Evolutionary conservation across 2,113 vertebrate genomes (phyloP), one percentile per base, ranked within the genome.

Genomic region (Clarias batrachus): DNA sequence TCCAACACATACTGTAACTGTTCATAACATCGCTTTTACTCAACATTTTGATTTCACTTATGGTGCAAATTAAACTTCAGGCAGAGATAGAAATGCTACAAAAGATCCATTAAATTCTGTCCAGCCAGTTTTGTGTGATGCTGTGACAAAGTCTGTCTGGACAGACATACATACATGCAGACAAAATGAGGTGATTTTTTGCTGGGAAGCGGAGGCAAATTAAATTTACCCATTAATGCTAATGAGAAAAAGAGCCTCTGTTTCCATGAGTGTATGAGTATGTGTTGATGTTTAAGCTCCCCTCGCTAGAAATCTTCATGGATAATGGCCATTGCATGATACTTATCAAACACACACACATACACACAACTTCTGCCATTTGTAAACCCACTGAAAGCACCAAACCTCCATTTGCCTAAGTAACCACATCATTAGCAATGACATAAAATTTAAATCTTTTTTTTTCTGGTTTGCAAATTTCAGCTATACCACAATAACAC

Each of bases 271-370:
- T 74, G 13, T 82, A 25, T 59, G 16, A 33, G 78, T 71, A 63
- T 62, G 52, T 79, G 60, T 85, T 73, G 3, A 54, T 77, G 63
- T 30, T 14, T 60, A 14, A 52, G 30, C 41, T 41, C 82, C 14
- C 70, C 56, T 48, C 8, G 25, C 63, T 79, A 78, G 41, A 77
- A 57, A 13, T 86, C 63, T 79, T 13, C 37, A 48, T 78, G 71
- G 41, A 16, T 77, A 76, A 87, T 77, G 48, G 52, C 2, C 9
- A 60, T 78, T 16, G 84, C 83, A 56, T 86, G 88, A 86, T 80
- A 78, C 81, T 73, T 60, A 78, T 83, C 21, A 19, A 11, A 77
- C 17, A 87, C 65, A 66, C 63, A 66, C 65, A 68, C n/a, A 68
- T 13, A 16, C 48, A n/a, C 52, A 82, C 59, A 76, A 82, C 52